Evolutionary conservation across 2,888 invertebrate species (phyloP).

Genomic region (Volucella inflata): DNA sequence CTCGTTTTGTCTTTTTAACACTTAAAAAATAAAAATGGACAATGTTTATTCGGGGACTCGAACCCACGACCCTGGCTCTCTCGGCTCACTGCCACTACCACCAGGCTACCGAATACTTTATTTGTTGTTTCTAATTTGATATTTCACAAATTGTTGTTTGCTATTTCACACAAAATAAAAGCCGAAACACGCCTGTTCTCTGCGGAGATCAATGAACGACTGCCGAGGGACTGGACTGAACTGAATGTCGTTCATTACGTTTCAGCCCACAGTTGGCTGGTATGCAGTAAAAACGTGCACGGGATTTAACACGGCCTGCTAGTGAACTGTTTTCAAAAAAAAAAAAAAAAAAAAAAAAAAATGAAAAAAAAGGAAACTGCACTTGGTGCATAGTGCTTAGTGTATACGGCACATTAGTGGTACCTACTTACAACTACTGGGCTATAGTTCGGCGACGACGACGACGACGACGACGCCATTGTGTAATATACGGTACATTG

Average conservation of each 20-base stretch:
- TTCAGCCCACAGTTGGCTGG: conserved; percentile 1
- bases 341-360: conserved; percentile 3
- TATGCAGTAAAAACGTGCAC: conserved; percentile 58
- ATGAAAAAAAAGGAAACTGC: background rate
- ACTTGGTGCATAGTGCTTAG: conserved; percentile 16
- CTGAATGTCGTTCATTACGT: conserved; percentile 40
- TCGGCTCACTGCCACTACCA: no score
- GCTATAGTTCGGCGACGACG: conserved; percentile 19
- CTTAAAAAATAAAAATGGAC: no score
- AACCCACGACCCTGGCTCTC: no score
- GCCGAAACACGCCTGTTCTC: no score
- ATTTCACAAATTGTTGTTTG: no score
- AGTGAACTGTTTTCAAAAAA: conserved; percentile 37
- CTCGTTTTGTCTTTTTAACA: no score
- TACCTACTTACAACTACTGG: conserved; percentile 40
- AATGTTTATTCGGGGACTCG: no score
- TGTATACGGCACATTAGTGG: conserved; percentile 53
- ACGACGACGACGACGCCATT: conserved; percentile 36
- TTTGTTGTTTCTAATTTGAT: no score
- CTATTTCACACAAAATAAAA: no score
- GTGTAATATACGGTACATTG: conserved; percentile 32
- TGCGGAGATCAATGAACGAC: no score
- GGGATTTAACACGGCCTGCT: conserved; percentile 34
- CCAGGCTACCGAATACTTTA: no score
- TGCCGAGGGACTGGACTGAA: conserved; percentile 13